Evolutionary conservation across 1,140 invertebrate genomes (phyloP), one percentile per base, ranked within the genome.

Genomic region (Lasaia peninsularis): DNA sequence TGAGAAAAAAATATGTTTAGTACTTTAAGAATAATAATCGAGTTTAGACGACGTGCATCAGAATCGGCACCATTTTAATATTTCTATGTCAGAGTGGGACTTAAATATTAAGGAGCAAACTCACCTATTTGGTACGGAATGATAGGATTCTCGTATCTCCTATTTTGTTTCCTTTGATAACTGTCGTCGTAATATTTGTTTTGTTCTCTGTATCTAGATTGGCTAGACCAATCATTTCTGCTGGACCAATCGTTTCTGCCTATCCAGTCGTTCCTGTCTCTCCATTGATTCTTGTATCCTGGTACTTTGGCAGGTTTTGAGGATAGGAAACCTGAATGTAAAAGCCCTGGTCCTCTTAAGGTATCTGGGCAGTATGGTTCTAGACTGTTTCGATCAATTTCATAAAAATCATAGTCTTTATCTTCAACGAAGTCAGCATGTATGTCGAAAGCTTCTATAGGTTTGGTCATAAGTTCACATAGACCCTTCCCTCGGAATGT

Each of bases 341-440:
- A 63, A 1, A 82, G 52, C 9, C 82, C 79, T 6, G 80, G 80
- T 5, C 80, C 84, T 55, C 78, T 58, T 10, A 86, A 48, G 0
- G 82, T 75, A 31, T 83, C 78, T 8, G 77, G 77, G 50, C 87
- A 88, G 58, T 87, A 70, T 4, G 89, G 86, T 67, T 89, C 87
- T 35, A 89, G 65, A 63, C 88, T 89, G 55, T 93, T 93, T 49
- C 92, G 80, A 76, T 95, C 93, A 14, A 92, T 85, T 63, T 95
- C 93, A 69, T 94, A 96, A 69, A 94, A 95, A 76, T 96, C 94
- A 63, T 93, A 95, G 32, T 94, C 92, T 11, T 92, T 90, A 78
- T 96, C 94, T 11, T 91, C 84, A 8, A 91, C 84, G 35, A 94
- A 92, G 73, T 94, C 93, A 20, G 90, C 71, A 24, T 89, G 83